Evolutionary conservation across 2,113 vertebrate genomes (phyloP), one percentile per base, ranked within the genome.

Genomic region (Microtus oregoni): DNA sequence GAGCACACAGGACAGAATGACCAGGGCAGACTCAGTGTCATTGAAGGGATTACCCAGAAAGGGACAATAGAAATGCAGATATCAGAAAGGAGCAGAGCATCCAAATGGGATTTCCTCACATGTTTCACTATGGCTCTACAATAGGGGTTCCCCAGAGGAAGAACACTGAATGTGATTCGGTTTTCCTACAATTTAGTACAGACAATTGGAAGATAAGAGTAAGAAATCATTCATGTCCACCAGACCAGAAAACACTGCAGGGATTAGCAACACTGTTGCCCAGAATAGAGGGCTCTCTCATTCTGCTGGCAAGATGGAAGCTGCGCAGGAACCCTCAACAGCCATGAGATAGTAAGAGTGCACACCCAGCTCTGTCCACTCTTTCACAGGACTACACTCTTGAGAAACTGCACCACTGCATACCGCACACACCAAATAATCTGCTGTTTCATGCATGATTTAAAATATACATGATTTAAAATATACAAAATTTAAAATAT

Each of bases 131-230:
- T 32, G 17, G 30, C 61, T 70, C 22, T 73, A 17, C 44, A 6
- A 1, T 3, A 73, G 67, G 14, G 50, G 58, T 32, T 10, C 41
- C 1, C 72, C 38, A 75, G 9, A 92, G 44, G 24, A 94, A 14
- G 50, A 22, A 91, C 12, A 44, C 61, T 32, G n/a, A 47, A 9
- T 7, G 30, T 12, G 30, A 92, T 55, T 65, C 14, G 19, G 15
- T 55, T 67, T 76, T 78, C 38, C n/a, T 89, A 35, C 17, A 65
- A 44, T 30, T 61, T 94, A 58, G 63, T 13, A 77, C 44, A 77
- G 78, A 77, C 47, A 82, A 79, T 2, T 52, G 58, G 79, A 97
- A 96, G 65, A 9, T 41, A 89, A 72, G 44, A 94, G 9, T 41
- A 70, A 91, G 81, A 75, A 89, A 89, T 76, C 13, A 41, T 19